A percentile compares a stretch with the other conserved stretches of the same genome.
Evolutionary conservation across 64 coral and sea anemone species (phyloP).

Genomic region (Montipora sp.): DNA sequence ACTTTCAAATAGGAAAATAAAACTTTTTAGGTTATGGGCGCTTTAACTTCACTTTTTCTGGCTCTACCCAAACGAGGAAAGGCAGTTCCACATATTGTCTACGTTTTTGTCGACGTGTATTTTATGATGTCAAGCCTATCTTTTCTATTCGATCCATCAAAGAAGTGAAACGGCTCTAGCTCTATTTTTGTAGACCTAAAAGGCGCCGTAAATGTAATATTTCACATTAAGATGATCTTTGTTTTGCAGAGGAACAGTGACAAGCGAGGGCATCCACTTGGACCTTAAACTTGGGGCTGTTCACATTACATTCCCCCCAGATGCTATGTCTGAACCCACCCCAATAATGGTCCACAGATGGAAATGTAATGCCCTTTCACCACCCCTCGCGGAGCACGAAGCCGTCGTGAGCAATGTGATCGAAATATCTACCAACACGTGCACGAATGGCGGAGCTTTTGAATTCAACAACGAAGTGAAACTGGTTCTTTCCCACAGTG

Average conservation of each 20-base stretch:
- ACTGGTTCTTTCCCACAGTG: conserved; percentile 3
- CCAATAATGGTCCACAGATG: not conserved
- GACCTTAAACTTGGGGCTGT: not conserved
- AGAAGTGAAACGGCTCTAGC: no score
- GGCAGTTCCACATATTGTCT: no score
- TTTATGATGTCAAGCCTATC: no score
- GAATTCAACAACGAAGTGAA: not conserved
- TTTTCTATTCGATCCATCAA: no score
- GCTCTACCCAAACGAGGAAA: no score
- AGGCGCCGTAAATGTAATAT: no score
- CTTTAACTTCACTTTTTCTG: no score
- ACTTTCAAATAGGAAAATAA: no score
- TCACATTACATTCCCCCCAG: not conserved
- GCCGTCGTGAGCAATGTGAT: not conserved
- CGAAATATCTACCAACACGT: not conserved
- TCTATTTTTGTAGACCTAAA: no score
- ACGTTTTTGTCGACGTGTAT: no score
- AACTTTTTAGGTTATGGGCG: no score
- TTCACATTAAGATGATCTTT: not conserved
- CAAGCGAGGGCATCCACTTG: not conserved
- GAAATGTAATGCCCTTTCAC: not conserved
- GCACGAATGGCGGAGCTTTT: not conserved
- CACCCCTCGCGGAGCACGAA: not conserved
- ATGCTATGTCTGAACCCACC: not conserved
- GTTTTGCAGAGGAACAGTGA: not conserved